These are phyloP conservation scores for Phainopepla nitens DNA, from an alignment of 2,113 vertebrate species.

Conservation along the genomic window DNA sequence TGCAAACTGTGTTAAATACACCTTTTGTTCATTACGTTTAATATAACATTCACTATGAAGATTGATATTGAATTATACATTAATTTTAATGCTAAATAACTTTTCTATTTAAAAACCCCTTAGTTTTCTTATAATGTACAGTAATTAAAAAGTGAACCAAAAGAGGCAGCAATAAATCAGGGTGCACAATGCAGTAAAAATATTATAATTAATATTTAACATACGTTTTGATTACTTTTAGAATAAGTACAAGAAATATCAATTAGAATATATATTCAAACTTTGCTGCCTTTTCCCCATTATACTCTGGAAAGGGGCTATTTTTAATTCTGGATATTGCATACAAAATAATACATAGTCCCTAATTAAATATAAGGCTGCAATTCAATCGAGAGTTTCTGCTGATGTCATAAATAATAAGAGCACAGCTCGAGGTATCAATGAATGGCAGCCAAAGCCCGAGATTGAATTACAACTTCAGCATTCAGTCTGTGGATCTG, in stretches of 20 bases:
- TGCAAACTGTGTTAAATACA: slow-evolving; percentile 82
- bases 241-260: slow-evolving; percentile 80
- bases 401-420: slow-evolving; percentile 82
- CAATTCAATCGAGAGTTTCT: slow-evolving; percentile 78
- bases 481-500: slow-evolving; percentile 72
- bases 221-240: slow-evolving; percentile 81
- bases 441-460: slow-evolving; percentile 73
- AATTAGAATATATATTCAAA: slow-evolving; percentile 83
- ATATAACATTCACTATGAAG: slow-evolving; percentile 76
- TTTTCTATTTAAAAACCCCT: slow-evolving; percentile 68
- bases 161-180: slow-evolving; percentile 81
- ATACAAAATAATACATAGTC: slow-evolving; percentile 79
- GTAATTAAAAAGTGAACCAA: slow-evolving; percentile 80
- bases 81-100: slow-evolving; percentile 79
- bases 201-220: slow-evolving; percentile 86
- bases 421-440: slow-evolving; percentile 72
- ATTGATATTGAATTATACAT: slow-evolving; percentile 73
- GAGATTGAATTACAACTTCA: slow-evolving; percentile 79
- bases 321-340: slow-evolving; percentile 82
- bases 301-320: slow-evolving; percentile 72
- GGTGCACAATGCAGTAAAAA: slow-evolving; percentile 75
- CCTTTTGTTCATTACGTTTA: slow-evolving; percentile 81
- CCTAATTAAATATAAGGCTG: slow-evolving; percentile 81
- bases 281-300: slow-evolving; percentile 72
- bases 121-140: slow-evolving; percentile 76